These are phyloP conservation scores for Actias luna DNA, from an alignment of 2,888 invertebrate genomes.

Conservation along the genomic window DNA sequence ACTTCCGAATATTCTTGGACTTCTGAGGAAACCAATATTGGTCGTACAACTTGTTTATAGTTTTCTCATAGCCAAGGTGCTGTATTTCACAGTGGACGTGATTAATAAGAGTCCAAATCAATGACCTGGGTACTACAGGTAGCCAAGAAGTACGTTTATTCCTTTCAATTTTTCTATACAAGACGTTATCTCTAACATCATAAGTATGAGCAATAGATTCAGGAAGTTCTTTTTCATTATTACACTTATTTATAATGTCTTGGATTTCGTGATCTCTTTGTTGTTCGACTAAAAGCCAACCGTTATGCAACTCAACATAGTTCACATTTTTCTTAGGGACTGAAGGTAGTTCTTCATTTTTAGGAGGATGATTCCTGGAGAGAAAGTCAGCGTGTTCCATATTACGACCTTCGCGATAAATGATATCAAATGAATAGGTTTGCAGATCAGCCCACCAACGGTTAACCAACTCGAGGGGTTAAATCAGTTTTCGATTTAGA, in stretches of 20 bases:
- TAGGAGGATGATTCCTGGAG: too few relatives aligned
- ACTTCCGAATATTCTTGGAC: conserved; percentile 38
- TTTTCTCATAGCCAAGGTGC: conserved; percentile 35
- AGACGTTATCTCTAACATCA: not conserved
- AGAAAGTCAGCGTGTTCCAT: not conserved
- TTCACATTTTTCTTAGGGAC: too few relatives aligned
- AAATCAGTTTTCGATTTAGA: conserved; percentile 18
- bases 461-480: conserved; percentile 21
- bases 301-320: not conserved
- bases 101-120: conserved; percentile 37
- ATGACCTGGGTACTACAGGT: conserved; percentile 32
- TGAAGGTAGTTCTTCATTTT: too few relatives aligned
- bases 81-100: conserved; percentile 31
- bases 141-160: conserved; percentile 22
- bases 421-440: conserved; percentile 26
- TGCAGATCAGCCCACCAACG: conserved; percentile 28
- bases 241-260: not conserved
- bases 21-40: conserved; percentile 41
- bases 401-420: conserved; percentile 21
- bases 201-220: not conserved
- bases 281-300: not conserved
- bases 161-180: conserved; percentile 15
- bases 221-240: not conserved
- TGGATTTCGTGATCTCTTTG: not conserved
- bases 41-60: conserved; percentile 33